A percentile compares a stretch with the other conserved stretches of the same genome.
phyloP scores from a whole-genome alignment of 2,888 invertebrate genomes.

The Abscondita cerata region DNA sequence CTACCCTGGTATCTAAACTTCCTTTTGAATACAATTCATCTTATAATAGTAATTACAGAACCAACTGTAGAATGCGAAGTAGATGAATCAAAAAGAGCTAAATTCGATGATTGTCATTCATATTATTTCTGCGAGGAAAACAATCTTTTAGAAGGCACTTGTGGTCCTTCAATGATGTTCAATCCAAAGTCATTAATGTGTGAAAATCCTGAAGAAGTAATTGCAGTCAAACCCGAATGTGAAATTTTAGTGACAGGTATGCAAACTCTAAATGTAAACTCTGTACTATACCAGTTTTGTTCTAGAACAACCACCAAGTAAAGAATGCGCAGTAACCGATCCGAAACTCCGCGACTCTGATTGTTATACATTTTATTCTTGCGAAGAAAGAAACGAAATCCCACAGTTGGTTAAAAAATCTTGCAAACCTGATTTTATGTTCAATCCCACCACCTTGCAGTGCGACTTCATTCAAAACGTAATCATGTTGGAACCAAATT shows the following conservation, averaged over 20 bases:
- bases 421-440: constrained; percentile 70
- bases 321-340: background rate
- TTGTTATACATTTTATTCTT: constrained; percentile 76
- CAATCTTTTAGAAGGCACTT: background rate
- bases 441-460: constrained; percentile 67
- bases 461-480: constrained; percentile 52
- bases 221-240: background rate
- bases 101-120: background rate
- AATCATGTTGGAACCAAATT: too few species aligned
- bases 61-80: background rate
- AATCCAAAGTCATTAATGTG: background rate
- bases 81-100: background rate
- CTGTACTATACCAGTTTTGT: background rate
- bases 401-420: constrained; percentile 64
- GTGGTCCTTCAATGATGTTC: background rate
- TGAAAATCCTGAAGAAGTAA: background rate
- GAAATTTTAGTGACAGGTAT: background rate
- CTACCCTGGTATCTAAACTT: too few species aligned
- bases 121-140: background rate
- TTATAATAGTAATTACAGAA: too few species aligned
- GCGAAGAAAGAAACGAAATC: constrained; percentile 58
- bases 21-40: too few species aligned
- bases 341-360: constrained; percentile 57
- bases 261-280: background rate
- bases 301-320: background rate